Conservation (phyloP, 2,797 vertebrate genomes). For the Gephyroberyx darwinii region DNA sequence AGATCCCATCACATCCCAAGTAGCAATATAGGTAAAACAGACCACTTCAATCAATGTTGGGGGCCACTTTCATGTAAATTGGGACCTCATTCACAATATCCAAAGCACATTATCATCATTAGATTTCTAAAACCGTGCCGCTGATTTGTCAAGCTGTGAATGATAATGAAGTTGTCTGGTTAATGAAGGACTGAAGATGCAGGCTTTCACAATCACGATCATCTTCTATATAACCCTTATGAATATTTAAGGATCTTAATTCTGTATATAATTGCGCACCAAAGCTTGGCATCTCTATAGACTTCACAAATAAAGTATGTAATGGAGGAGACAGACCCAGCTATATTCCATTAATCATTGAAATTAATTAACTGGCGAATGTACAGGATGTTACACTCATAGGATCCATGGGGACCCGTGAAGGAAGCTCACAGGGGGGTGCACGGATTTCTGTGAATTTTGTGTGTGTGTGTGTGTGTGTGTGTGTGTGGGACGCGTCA, state of each 20-base stretch:
- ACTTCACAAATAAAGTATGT: conserved; percentile 79
- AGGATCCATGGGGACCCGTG: conserved; percentile 62
- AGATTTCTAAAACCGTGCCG: conserved; percentile 76
- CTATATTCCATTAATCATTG: conserved; percentile 79
- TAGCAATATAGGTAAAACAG: conserved; percentile 63
- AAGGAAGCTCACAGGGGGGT: conserved; percentile 45
- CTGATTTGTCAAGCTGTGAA: conserved; percentile 82
- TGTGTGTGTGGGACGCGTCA: conserved; percentile 46
- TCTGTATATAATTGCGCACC: conserved; percentile 80
- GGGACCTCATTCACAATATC: conserved; percentile 76
- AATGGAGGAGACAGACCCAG: conserved; percentile 74
- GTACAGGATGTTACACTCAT: conserved; percentile 76
- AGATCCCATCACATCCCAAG: conserved; percentile 12
- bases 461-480: conserved; percentile 20
- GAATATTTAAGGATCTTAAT: conserved; percentile 81
- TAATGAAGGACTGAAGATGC: conserved; percentile 79
- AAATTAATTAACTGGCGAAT: conserved; percentile 80
- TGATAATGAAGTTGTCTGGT: conserved; percentile 81
- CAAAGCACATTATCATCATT: conserved; percentile 80
- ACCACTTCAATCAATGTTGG: conserved; percentile 71
- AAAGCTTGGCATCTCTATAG: conserved; percentile 76
- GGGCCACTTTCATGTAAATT: conserved; percentile 76
- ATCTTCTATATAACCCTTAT: conserved; percentile 79
- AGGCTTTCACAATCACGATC: conserved; percentile 78
- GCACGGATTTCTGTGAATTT: conserved; percentile 64